phyloP scores from a whole-genome alignment of 2,888 invertebrate species.

The Napeogenes sylphis region DNA sequence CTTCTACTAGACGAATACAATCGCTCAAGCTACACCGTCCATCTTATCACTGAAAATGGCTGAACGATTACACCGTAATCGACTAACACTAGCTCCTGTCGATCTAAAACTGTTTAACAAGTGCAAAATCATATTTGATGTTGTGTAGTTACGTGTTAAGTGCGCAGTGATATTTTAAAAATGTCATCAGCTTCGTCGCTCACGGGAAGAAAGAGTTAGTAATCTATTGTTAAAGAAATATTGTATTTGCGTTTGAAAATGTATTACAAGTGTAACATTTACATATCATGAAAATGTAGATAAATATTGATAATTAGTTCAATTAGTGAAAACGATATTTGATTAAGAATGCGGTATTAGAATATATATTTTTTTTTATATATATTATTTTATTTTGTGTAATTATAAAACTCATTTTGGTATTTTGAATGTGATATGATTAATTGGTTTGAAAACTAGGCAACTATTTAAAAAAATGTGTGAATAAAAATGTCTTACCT shows the following conservation, averaged over 20 bases:
- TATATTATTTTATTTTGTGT: no score
- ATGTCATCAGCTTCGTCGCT: conserved; percentile 67
- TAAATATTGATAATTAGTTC: neutral
- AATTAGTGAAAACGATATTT: no score
- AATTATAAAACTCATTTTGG: no score
- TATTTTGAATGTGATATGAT: no score
- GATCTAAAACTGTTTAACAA: conserved; percentile 57
- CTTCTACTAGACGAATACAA: conserved; percentile 41
- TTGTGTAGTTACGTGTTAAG: conserved; percentile 50
- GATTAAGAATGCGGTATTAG: no score
- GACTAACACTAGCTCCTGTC: conserved; percentile 48
- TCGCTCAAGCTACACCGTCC: conserved; percentile 43
- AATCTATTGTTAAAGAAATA: conserved; percentile 24
- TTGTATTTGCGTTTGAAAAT: conserved; percentile 6
- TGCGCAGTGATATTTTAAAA: conserved; percentile 53
- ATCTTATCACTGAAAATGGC: conserved; percentile 75
- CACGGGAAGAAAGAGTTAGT: conserved; percentile 67
- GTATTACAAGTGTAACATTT: neutral
- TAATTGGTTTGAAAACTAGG: no score
- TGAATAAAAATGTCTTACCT: no score
- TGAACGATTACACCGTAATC: conserved; percentile 65
- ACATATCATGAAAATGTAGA: neutral
- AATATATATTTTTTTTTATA: no score
- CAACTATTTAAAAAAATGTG: no score
- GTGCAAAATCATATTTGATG: conserved; percentile 56